Evolutionary conservation across 2,888 invertebrate genomes (phyloP).

Genomic region (Isoperla grammatica): DNA sequence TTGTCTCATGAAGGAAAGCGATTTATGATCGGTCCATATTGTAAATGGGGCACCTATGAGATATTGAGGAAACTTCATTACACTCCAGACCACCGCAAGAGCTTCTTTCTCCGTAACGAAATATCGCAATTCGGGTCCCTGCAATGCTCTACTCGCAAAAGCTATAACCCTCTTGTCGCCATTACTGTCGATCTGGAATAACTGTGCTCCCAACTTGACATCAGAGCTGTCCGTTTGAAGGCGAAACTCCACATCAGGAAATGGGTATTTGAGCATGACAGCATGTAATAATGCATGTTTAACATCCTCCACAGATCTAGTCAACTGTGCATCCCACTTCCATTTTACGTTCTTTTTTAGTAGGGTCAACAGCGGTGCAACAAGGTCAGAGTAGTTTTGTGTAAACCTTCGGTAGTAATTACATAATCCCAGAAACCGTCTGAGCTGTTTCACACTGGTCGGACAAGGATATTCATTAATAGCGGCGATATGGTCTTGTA

Average conservation of each 20-base stretch:
- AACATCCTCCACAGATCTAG: too few species aligned
- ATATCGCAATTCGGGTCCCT: conserved; percentile 25
- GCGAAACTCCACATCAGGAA: conserved; percentile 23
- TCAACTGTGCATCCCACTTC: too few species aligned
- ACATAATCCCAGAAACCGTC: too few species aligned
- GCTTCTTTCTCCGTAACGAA: conserved; percentile 26
- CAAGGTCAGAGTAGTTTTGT: too few species aligned
- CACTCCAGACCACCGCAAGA: conserved; percentile 26
- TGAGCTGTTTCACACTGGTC: too few species aligned
- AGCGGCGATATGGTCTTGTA: too few species aligned
- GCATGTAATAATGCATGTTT: too few species aligned
- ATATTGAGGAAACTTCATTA: conserved; percentile 28
- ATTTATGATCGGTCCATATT: conserved; percentile 30
- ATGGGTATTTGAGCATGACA: too few species aligned
- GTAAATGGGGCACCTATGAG: conserved; percentile 28
- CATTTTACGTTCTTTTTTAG: too few species aligned
- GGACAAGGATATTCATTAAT: too few species aligned
- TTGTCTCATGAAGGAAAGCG: conserved; percentile 17
- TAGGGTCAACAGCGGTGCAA: too few species aligned
- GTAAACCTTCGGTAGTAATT: too few species aligned
- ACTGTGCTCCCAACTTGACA: conserved; percentile 24
- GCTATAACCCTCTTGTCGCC: conserved; percentile 25
- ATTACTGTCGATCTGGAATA: conserved; percentile 24
- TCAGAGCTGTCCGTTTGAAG: conserved; percentile 27
- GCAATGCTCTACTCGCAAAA: conserved; percentile 26